Percentiles rank a stretch among this genome's conserved stretches.
phyloP scores from a whole-genome alignment of 2,888 invertebrate genomes.

The Drosophila mulleri region DNA sequence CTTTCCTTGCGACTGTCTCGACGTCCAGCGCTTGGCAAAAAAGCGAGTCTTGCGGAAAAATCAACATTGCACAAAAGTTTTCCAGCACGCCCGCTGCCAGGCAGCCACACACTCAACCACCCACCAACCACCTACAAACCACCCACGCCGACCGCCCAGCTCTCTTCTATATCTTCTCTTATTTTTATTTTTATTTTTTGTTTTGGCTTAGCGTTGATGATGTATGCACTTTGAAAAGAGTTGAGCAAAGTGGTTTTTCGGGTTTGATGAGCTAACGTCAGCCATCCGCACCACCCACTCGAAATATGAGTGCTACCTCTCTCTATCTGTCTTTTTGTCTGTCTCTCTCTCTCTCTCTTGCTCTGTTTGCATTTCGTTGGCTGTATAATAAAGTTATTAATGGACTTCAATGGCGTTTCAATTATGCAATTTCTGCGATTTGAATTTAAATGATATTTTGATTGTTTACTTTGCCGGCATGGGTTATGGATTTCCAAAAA shows the following conservation, averaged over 20 bases:
- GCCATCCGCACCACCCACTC: constrained; percentile 20
- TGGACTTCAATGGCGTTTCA: constrained; percentile 77
- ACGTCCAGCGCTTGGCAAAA: constrained; percentile 60
- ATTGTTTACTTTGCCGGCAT: constrained; percentile 59
- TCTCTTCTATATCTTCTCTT: neutral
- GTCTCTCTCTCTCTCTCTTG: constrained; percentile 1
- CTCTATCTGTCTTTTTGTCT: neutral
- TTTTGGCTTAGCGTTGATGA: constrained; percentile 78
- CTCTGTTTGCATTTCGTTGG: constrained; percentile 54
- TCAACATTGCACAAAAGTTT: constrained; percentile 80
- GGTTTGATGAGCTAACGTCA: constrained; percentile 78
- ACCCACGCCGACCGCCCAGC: constrained; percentile 9
- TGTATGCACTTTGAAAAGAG: constrained; percentile 79
- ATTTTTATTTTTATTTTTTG: constrained; percentile 20
- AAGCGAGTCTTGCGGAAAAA: constrained; percentile 79
- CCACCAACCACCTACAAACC: neutral
- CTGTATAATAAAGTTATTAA: constrained; percentile 77
- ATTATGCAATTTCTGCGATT: constrained; percentile 79
- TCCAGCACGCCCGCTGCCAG: constrained; percentile 19
- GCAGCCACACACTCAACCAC: constrained; percentile 15
- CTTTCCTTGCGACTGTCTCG: constrained; percentile 30
- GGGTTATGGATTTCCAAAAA: constrained; percentile 17
- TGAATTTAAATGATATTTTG: constrained; percentile 77
- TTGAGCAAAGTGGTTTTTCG: constrained; percentile 78
- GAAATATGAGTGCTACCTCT: constrained; percentile 44